Base-by-base conservation (phyloP, 2,797 vertebrate species). In the Margarornis squamiger region DNA sequence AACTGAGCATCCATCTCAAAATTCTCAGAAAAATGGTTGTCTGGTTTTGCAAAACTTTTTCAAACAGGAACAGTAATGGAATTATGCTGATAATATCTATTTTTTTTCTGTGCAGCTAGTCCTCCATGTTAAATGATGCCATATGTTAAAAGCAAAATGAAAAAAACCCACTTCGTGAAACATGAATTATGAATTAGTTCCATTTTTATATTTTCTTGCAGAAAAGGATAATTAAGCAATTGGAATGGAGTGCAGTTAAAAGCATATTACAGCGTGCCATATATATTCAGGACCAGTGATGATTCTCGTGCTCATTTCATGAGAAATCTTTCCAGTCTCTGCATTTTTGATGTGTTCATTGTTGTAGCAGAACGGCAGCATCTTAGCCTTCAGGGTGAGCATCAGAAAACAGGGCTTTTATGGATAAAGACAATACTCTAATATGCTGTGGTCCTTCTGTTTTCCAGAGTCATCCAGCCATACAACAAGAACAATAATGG, bases 401-500 rank as follows among this genome's bases (percentile, higher is more conserved):
- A 12, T 61, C 46, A 65, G 54, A 75, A 65, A 59, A 84, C 2
- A 52, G 51, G 34, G 9, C 7, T 75, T 82, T 72, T 43, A 20
- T 62, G 86, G 72, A 43, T 71, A 58, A 71, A 67, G 77, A 36
- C 62, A 63, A 24, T 41, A 43, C 21, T 65, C 86, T 97, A 93
- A 97, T 26, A 19, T 0, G 0, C 57, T 91, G 23, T 84, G 57
- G 9, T 95, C 81, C 91, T 96, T 95, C 96, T 94, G 80, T 97
- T 94, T 98, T 98, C 67, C 98, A 99, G 98, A 99, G 92, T 98
- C 98, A 72, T 97, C 98, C 73, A 97, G 98, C 82, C 98, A 98
- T 91, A 97, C 98, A 91, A 96, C 97, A 95, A 98, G 98, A 95
- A 97, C 98, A 62, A 97, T 98, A 91, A 96, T 98, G 98, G 99